Base-by-base conservation (phyloP, 2,797 vertebrate species). In the Graptemys geographica region DNA sequence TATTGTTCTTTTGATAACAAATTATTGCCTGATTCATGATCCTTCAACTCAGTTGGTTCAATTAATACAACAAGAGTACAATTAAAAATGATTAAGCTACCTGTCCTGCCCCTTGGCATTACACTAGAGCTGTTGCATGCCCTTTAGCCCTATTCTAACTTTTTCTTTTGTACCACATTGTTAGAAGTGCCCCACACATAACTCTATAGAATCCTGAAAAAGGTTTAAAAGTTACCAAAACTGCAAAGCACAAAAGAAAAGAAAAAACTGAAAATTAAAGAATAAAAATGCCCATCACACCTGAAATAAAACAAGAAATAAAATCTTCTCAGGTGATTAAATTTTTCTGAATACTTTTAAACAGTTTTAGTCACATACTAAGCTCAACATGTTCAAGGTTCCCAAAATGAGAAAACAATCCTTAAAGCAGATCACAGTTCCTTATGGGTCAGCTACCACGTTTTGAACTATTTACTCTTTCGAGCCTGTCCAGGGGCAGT, bases 101-200 rank as follows among this genome's bases (percentile, higher is more conserved):
- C 27, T 78, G 6, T 78, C 25, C 41, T 28, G 44, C 25, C 49
- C 44, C 44, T 31, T 78, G 12, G 28, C 23, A 15, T 49, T 49
- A 31, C 25, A 49, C 13, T 31, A 78, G 41, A 78, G 44, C 27
- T 78, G 74, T 49, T 78, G 74, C 44, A 49, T 78, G 44, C 15
- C 27, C 44, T 49, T 28, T 44, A 78, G 19, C 69, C 93, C 95
- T 96, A 95, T 94, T 94, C 74, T 86, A 86, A 94, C 95, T 95
- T 93, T 94, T 96, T 92, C 53, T 90, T 94, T 86, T 41, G 55
- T n/a, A 81, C 19, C 79, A 79, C 44, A n/a, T 56, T 84, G 18
- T 37, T 95, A 84, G 84, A 94, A 95, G 94, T 88, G 86, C 33
- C 89, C 59, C 44, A 90, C 5, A 37, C 6, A 44, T 33, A 84